Percentiles rank a stretch among this genome's conserved stretches.
Conservation (phyloP, 2,888 invertebrate genomes). For the Drosophila imparisetae region DNA sequence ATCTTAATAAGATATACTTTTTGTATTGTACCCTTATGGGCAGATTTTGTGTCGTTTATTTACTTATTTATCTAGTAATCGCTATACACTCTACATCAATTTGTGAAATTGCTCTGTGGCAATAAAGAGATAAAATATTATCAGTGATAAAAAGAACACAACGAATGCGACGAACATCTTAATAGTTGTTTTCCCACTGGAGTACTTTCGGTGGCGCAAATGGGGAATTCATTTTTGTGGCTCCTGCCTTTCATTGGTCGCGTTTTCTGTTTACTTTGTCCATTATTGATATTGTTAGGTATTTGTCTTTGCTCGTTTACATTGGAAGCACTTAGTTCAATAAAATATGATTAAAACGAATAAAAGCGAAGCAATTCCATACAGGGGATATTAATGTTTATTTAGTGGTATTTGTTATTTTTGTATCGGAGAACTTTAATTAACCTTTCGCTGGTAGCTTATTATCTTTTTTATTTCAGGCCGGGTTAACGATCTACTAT, state of each 20-base stretch:
- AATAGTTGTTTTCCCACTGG: conserved; percentile 12
- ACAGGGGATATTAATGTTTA: conserved; percentile 1
- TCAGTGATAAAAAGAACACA: conserved; percentile 73
- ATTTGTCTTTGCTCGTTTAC: conserved; percentile 35
- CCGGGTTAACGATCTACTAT: conserved; percentile 25
- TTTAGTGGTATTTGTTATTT: not conserved
- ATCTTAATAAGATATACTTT: not conserved
- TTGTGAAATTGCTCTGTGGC: conserved; percentile 64
- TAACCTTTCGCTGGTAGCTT: conserved; percentile 54
- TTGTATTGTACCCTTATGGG: too few species aligned
- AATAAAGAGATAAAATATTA: conserved; percentile 77
- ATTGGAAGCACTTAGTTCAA: conserved; percentile 19
- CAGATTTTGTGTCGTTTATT: not conserved
- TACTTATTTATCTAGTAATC: not conserved
- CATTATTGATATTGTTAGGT: conserved; percentile 37
- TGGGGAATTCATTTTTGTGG: conserved; percentile 21
- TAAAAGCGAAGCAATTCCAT: conserved; percentile 15
- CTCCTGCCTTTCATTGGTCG: not conserved
- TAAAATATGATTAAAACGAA: conserved; percentile 1
- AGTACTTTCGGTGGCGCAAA: conserved; percentile 20
- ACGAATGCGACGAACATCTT: conserved; percentile 69
- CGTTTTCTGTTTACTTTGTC: conserved; percentile 23
- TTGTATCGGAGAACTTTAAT: not conserved
- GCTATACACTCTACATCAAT: conserved; percentile 46
- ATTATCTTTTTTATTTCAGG: conserved; percentile 56